Base-by-base conservation (phyloP, 2,888 invertebrate genomes). In the Chouioia cunea region DNA sequence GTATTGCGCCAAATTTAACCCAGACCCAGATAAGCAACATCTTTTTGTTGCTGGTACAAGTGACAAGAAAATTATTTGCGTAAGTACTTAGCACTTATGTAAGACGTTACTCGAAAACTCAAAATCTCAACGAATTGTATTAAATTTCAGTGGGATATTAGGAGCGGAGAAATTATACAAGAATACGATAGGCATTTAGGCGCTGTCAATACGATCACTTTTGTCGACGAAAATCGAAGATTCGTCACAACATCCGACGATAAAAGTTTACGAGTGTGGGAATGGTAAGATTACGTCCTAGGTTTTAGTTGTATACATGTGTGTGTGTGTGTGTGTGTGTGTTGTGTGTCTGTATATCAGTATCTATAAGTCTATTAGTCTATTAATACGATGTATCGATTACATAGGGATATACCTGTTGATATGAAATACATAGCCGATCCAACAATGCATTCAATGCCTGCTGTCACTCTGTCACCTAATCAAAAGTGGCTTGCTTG, bases 371-470 rank as follows among this genome's bases (percentile, higher is more conserved):
- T n/a, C n/a, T n/a, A 27, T 27, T 27, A 27, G 3, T 27, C 4
- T 27, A 27, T 27, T 27, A 27, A 27, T 27, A 3, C 27, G 27
- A 27, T 27, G 6, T 6, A 27, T 27, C 6, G 70, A 59, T 75
- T 76, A 67, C 76, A 62, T 65, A 88, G 88, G 88, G 96, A 96
- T 83, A 96, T 96, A 80, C 96, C 96, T 0, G 99, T 99, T 1
- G 99, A 99, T 86, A 99, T 99, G 94, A 99, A 99, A 85, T 97
- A 99, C 86, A 99, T 99, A 76, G 99, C 99, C 0, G 99, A 99
- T 87, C 99, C 99, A 0, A 93, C 96, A 0, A 97, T 99, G 97
- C 99, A 99, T 87, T 98, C 99, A 4, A 96, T 99, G 92, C 99
- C 99, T 0, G 93, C 97, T 0, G 98, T 99, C 0, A 95, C 97